Base-by-base conservation (phyloP, 37 sponge, comb jelly and placozoan genomes). In the Haliclona indistincta region DNA sequence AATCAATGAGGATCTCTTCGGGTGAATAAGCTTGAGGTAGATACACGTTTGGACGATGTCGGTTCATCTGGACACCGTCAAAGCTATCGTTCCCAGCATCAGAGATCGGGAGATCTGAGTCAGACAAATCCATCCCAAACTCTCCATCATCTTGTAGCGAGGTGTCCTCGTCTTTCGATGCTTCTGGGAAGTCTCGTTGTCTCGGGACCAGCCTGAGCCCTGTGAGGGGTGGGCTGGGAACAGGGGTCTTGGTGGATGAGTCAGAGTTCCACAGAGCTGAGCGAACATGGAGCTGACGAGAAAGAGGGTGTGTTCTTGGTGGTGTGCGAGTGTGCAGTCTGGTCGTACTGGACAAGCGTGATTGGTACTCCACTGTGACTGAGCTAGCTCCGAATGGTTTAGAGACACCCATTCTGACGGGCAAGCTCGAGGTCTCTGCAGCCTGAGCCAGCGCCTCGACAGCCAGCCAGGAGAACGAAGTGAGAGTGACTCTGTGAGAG, bases 311-410 rank as follows among this genome's bases (percentile, higher is more conserved):
- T 8, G 38, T 19, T 32, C 30, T 28, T 29, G 10, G 43, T 28
- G 19, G 54, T 56, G 56, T 81, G 65, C 4, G 41, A n/a, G 10
- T 51, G 54, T 1, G 37, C 41, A 6, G 71, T 5, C 33, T 8
- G 8, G 20, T 63, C 2, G 15, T 32, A 15, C 60, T 35, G 7
- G 71, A 63, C 5, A 7, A 34, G 0, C 25, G 43, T 44, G 52
- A 67, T 43, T 78, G 76, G 68, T 84, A 87, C 39, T 92, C 87
- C 1, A 77, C 40, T 32, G 70, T 47, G 7, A 92, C 87, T 36
- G 93, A 86, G 58, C 72, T 73, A 10, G 87, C 87, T 25, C 83
- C 80, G 29, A 86, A 68, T 2, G 93, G 93, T 56, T 92, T 92
- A 39, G 88, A 41, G 8, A 86, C 35, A 11, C 93, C 88, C 7